Evolutionary conservation across 1,140 invertebrate species (phyloP), one percentile per base, ranked within the genome.

Genomic region (Heterodera carotae): DNA sequence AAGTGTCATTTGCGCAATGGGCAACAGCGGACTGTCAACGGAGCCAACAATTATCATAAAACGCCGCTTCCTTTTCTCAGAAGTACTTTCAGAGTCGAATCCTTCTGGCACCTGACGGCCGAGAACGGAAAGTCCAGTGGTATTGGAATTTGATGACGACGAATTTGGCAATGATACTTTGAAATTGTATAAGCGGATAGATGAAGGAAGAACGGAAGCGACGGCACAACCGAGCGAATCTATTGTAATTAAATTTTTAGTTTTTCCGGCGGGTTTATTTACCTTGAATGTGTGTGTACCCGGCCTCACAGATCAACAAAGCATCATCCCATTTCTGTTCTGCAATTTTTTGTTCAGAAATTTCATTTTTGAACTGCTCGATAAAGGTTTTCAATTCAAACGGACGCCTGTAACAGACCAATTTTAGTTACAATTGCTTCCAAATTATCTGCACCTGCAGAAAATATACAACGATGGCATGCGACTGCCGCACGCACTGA

Each of bases 391-490:
- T 69, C n/a, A 74, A 62, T 67, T 82, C 70, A 27, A 86, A 31
- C 22, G 62, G 62, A 31, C 39, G 27, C 2, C 59, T 56, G 69
- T 43, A 43, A 56, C 34, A 8, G 6, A 8, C 12, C 2, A 8
- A 8, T 43, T 0, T 43, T 43, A 43, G 39, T 43, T 43, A 8
- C 39, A 43, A 43, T 56, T 22, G 22, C 22, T 56, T 56, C 18
- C 18, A 56, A 43, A 43, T n/a, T 43, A 12, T 4, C 3, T 36
- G 3, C 76, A 76, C 39, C 76, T 60, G 33, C 81, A 69, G 36
- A 84, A 84, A 67, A 84, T 71, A 59, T 80, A 86, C 10, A 84
- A 60, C 18, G 85, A 66, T n/a, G 84, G 84, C 15, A 84, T 68
- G 43, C 69, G 66, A 34, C 29, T 31, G 25, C 56, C 60, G 36